Evolutionary conservation across 2,888 invertebrate species (phyloP), one percentile per base, ranked within the genome.

Genomic region (Plemyria rubiginata): DNA sequence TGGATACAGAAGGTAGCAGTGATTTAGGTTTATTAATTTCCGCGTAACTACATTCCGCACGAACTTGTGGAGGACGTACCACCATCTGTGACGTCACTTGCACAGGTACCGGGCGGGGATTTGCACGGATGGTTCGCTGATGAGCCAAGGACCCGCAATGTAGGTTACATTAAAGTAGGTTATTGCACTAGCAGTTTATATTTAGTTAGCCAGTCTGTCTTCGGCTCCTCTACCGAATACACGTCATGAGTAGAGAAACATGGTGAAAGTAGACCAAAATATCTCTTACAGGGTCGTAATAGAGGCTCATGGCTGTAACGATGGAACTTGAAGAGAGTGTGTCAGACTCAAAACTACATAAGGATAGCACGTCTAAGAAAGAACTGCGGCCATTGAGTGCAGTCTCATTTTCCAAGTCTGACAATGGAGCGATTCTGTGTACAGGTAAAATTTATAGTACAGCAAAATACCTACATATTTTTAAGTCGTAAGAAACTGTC

Each of bases 141-240:
- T 86, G 64, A 86, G 81, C 87, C 86, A 86, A 86, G 86, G 81
- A 85, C 82, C 81, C 80, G 76, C 77, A 79, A 92, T 88, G 88
- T 93, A 89, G 92, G 92, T 92, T 90, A 91, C 82, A 84, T 81
- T 84, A 88, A 92, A 92, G 82, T 93, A 86, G 93, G 93, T 93
- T 92, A 93, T 88, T 92, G 92, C 92, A 92, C 91, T 88, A 80
- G 76, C 71, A 74, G 76, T 78, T 77, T 84, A 82, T 80, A 85
- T 83, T 87, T 82, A 84, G 80, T 75, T 73, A 73, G 72, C 72
- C 86, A 91, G 88, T 90, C 81, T 76, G 79, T 77, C 69, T 75
- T 72, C 67, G 74, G 74, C 78, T 75, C 71, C 72, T 74, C 80
- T 74, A 70, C 77, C 45, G 82, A 71, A 69, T 73, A 80, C 79